Evolutionary conservation across 2,888 invertebrate genomes (phyloP).

Genomic region (Synergus japonicus): DNA sequence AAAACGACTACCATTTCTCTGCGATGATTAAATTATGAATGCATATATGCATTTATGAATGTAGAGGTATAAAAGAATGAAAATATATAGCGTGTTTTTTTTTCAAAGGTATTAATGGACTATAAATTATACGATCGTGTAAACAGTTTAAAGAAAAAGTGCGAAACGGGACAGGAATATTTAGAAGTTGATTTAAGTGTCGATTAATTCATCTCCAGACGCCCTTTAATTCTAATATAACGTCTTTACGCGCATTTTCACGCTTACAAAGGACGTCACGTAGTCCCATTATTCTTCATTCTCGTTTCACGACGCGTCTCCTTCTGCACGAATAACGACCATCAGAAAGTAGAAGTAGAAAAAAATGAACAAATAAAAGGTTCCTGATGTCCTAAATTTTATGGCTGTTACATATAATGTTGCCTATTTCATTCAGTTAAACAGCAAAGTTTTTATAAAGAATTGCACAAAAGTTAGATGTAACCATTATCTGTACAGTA

Average conservation of each 20-base stretch:
- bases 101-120: not conserved
- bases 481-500: not conserved
- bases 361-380: conserved; percentile 27
- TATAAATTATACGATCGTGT: conserved; percentile 2
- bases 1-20: not conserved
- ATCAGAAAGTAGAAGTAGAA: conserved; percentile 7
- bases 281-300: conserved; percentile 37
- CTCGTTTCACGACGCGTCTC: conserved; percentile 30
- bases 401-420: not conserved
- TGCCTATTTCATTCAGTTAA: not conserved
- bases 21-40: not conserved
- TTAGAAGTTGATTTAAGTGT: conserved; percentile 31
- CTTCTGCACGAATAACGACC: conserved; percentile 31
- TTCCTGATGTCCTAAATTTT: not conserved
- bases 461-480: not conserved
- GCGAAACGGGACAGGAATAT: conserved; percentile 21
- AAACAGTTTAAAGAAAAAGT: conserved; percentile 24
- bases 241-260: conserved; percentile 35
- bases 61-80: not conserved
- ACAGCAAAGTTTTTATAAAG: not conserved
- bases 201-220: conserved; percentile 33
- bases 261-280: conserved; percentile 37
- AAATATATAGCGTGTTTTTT: not conserved
- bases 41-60: not conserved
- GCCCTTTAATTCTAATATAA: conserved; percentile 38